Conservation (phyloP, 1,140 invertebrate genomes). For the Mizuhopecten yessoensis region DNA sequence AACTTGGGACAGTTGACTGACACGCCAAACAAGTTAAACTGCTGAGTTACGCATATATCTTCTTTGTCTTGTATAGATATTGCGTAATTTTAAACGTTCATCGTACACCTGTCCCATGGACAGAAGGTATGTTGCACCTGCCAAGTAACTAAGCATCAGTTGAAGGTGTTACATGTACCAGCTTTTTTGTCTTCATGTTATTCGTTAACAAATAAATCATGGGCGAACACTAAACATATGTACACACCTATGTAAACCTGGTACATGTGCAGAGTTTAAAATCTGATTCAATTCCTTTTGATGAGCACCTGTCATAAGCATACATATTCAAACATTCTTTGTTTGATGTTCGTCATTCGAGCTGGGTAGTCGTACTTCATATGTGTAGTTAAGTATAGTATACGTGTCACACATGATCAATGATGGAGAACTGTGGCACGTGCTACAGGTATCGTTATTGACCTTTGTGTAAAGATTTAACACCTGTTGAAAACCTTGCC, state of each 20-base stretch:
- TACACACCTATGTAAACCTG: background rate
- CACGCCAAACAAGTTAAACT: background rate
- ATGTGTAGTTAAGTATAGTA: background rate
- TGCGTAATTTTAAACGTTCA: background rate
- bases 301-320: slow-evolving; percentile 3
- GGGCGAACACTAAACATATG: background rate
- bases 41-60: background rate
- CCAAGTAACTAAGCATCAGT: background rate
- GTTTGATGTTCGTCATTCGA: slow-evolving; percentile 8
- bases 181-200: background rate
- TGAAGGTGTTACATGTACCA: background rate
- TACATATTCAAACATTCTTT: background rate
- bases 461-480: slow-evolving; percentile 32
- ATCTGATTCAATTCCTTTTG: background rate
- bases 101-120: background rate
- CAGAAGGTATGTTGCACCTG: background rate
- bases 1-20: background rate
- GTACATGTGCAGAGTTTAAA: background rate
- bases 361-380: background rate
- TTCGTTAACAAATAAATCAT: background rate
- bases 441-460: slow-evolving; percentile 16
- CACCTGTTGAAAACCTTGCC: background rate
- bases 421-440: background rate
- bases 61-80: background rate
- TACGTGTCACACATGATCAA: slow-evolving; percentile 23